Percentiles rank a stretch among this genome's conserved stretches.
phyloP scores from a whole-genome alignment of 1,140 invertebrate genomes.

The Drosophila busckii region DNA sequence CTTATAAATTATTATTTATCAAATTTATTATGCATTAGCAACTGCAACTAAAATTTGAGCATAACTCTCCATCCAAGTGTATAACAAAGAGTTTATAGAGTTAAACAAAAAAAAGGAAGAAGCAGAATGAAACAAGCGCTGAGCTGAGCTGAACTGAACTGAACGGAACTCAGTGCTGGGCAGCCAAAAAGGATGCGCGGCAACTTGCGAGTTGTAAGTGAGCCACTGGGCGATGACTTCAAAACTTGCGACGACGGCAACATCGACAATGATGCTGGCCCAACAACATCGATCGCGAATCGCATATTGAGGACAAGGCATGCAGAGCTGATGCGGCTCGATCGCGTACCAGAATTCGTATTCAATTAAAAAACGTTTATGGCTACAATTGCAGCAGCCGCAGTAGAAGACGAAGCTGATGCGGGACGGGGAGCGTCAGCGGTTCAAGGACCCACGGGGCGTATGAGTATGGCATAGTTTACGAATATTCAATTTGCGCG shows the following conservation, averaged over 20 bases:
- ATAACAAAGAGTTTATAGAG: no score
- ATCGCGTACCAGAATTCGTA: conserved; percentile 57
- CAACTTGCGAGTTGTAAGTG: conserved; percentile 59
- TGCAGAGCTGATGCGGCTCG: background rate
- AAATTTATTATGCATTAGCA: no score
- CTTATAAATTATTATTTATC: no score
- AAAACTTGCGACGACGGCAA: conserved; percentile 42
- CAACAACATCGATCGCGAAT: conserved; percentile 62
- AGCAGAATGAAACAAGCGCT: conserved; percentile 23
- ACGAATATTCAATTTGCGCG: conserved; percentile 71
- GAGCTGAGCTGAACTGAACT: conserved; percentile 3
- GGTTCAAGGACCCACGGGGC: conserved; percentile 57
- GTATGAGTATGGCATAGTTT: conserved; percentile 75
- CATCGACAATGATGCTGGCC: conserved; percentile 19
- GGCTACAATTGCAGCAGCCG: conserved; percentile 55
- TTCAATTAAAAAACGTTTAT: conserved; percentile 77
- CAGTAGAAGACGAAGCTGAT: background rate
- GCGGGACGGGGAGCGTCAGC: conserved; percentile 5
- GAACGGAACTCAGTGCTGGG: background rate
- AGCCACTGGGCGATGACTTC: conserved; percentile 64
- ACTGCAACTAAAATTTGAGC: no score
- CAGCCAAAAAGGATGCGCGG: conserved; percentile 64
- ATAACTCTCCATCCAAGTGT: no score
- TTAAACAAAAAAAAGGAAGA: conserved; percentile 51
- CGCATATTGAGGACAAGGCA: conserved; percentile 43